A percentile compares a stretch with the other conserved stretches of the same genome.
phyloP scores from a whole-genome alignment of 2,888 invertebrate genomes.

The Eupithecia inturbata region DNA sequence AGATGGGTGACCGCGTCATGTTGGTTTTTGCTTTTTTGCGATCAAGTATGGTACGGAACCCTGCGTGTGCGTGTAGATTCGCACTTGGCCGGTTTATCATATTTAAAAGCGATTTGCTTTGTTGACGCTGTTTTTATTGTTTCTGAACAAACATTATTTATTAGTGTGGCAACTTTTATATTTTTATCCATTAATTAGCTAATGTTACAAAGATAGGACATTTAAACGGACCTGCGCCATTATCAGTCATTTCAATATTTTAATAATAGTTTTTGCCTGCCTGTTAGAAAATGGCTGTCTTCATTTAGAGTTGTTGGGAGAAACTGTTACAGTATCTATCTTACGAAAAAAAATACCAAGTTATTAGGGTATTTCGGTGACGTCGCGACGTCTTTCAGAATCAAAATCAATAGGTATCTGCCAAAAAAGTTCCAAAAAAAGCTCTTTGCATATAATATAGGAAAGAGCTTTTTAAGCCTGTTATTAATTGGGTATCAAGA shows the following conservation, averaged over 20 bases:
- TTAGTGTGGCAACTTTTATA: slow-evolving; percentile 7
- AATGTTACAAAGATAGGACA: background rate
- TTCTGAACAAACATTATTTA: slow-evolving; percentile 1
- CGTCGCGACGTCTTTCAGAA: background rate
- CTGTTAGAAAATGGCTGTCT: background rate
- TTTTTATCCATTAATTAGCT: background rate
- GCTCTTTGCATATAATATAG: background rate
- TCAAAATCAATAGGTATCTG: background rate
- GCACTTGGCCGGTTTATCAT: background rate
- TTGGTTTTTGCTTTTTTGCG: too few relatives aligned
- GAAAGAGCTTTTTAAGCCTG: too few relatives aligned
- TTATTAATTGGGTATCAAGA: background rate
- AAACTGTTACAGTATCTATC: too few relatives aligned
- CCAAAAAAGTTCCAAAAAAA: background rate
- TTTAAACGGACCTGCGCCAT: background rate
- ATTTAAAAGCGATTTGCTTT: slow-evolving; percentile 4
- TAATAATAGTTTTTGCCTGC: background rate
- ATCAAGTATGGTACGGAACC: too few relatives aligned
- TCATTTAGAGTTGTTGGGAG: too few relatives aligned
- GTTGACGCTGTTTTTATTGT: background rate
- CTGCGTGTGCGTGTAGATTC: too few relatives aligned
- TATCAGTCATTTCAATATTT: background rate
- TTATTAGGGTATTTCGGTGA: too few relatives aligned
- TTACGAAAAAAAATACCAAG: too few relatives aligned
- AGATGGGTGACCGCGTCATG: too few relatives aligned